phyloP scores from a whole-genome alignment of 2,888 invertebrate genomes.

The Phorcus lineatus region DNA sequence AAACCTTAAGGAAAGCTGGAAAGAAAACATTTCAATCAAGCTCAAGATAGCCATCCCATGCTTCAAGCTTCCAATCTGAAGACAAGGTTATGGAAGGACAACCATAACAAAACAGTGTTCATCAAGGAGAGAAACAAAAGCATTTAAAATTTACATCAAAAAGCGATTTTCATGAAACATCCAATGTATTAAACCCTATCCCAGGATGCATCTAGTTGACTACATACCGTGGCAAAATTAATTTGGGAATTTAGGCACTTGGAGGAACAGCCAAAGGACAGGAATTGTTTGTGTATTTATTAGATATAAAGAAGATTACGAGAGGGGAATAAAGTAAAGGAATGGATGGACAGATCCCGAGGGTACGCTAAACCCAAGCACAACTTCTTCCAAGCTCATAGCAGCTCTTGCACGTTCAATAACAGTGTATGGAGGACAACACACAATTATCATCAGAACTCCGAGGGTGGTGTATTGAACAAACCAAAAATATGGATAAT shows the following conservation, averaged over 20 bases:
- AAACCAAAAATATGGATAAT: slow-evolving; percentile 6
- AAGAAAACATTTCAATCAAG: too few species aligned
- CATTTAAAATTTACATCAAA: too few species aligned
- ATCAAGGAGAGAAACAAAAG: too few species aligned
- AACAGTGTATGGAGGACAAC: background rate
- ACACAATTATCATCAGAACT: slow-evolving; percentile 3
- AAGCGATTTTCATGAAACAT: too few species aligned
- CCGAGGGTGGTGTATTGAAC: slow-evolving; percentile 7
- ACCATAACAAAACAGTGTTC: too few species aligned
- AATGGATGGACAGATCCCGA: background rate
- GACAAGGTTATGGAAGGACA: too few species aligned
- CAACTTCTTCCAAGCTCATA: background rate
- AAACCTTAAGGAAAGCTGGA: too few species aligned
- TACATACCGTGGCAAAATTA: background rate
- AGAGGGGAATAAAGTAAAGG: background rate
- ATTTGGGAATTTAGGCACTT: background rate
- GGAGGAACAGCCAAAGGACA: background rate
- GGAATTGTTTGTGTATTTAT: background rate
- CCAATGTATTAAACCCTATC: too few species aligned
- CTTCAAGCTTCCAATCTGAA: too few species aligned
- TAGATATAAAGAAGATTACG: background rate
- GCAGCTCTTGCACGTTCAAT: background rate
- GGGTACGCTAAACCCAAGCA: background rate
- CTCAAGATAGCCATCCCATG: too few species aligned
- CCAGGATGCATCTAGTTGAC: too few species aligned